Evolutionary conservation across 2,888 invertebrate species (phyloP).

Genomic region (Metellina segmentata): DNA sequence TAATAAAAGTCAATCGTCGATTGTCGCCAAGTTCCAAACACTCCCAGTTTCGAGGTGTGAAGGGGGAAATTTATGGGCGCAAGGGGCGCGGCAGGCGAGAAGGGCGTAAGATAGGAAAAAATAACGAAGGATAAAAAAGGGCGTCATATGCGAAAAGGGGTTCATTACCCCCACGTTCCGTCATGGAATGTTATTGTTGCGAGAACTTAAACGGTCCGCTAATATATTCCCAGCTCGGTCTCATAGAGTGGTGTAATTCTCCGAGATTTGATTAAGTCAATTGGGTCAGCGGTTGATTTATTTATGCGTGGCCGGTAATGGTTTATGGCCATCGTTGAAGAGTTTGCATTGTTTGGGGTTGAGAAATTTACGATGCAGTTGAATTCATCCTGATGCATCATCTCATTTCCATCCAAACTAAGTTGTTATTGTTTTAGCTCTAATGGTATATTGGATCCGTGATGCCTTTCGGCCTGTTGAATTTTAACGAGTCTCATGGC

Average conservation of each 20-base stretch:
- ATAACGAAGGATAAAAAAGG: conserved; percentile 23
- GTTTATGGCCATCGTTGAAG: neutral
- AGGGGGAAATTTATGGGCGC: conserved; percentile 50
- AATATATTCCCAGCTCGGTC: neutral
- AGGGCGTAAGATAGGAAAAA: conserved; percentile 23
- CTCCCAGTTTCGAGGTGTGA: conserved; percentile 12
- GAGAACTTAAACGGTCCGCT: conserved; percentile 7
- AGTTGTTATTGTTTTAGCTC: neutral
- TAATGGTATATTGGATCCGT: neutral
- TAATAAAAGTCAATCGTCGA: neutral
- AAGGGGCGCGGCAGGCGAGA: conserved; percentile 40
- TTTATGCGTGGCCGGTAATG: neutral
- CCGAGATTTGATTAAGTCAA: conserved; percentile 1
- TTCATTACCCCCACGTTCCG: conserved; percentile 20
- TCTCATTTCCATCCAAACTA: neutral
- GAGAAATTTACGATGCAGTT: neutral
- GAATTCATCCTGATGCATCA: neutral
- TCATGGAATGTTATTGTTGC: conserved; percentile 33
- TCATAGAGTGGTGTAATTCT: neutral
- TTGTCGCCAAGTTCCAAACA: conserved; percentile 14
- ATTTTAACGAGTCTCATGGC: neutral
- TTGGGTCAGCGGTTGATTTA: neutral
- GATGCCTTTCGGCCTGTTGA: neutral
- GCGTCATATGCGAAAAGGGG: conserved; percentile 19
- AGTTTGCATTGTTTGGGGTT: neutral